phyloP scores from a whole-genome alignment of 2,797 vertebrate genomes.

The Zenarchopterus dispar region DNA sequence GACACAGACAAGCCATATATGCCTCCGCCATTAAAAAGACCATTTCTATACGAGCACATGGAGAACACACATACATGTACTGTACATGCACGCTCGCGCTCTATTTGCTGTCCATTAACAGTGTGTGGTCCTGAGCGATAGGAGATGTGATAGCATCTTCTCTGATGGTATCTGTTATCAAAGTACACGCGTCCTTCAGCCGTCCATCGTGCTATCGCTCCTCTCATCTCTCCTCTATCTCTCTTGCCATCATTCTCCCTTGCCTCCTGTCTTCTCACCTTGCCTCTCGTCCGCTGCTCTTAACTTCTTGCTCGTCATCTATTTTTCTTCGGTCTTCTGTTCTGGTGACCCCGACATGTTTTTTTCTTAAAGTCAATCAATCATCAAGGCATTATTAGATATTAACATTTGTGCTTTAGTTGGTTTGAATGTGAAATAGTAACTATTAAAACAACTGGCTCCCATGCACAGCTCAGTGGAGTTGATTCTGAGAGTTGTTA shows the following conservation, averaged over 20 bases:
- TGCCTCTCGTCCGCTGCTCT: slow-evolving; percentile 33
- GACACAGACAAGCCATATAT: slow-evolving; percentile 7
- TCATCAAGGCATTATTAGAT: no score
- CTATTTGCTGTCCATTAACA: slow-evolving; percentile 81
- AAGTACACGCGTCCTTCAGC: slow-evolving; percentile 84
- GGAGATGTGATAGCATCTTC: slow-evolving; percentile 78
- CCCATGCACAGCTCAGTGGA: no score
- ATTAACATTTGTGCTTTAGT: no score
- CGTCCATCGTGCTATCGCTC: slow-evolving; percentile 72
- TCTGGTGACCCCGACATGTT: no score
- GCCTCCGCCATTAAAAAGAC: slow-evolving; percentile 11
- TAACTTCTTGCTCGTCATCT: slow-evolving; percentile 34
- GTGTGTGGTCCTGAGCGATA: slow-evolving; percentile 75
- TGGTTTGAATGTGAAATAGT: no score
- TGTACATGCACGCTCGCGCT: slow-evolving; percentile 34
- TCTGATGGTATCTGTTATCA: slow-evolving; percentile 84
- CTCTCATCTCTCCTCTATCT: slow-evolving; percentile 76
- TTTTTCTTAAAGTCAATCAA: no score
- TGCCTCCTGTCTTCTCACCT: slow-evolving; percentile 55
- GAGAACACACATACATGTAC: slow-evolving; percentile 16
- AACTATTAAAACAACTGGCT: no score
- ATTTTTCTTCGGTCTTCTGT: neutral
- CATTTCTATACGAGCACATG: slow-evolving; percentile 10
- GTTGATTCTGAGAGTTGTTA: no score
- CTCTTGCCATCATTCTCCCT: slow-evolving; percentile 56